phyloP scores from a whole-genome alignment of 1,140 invertebrate species.

The Pemphigus obesinymphae region DNA sequence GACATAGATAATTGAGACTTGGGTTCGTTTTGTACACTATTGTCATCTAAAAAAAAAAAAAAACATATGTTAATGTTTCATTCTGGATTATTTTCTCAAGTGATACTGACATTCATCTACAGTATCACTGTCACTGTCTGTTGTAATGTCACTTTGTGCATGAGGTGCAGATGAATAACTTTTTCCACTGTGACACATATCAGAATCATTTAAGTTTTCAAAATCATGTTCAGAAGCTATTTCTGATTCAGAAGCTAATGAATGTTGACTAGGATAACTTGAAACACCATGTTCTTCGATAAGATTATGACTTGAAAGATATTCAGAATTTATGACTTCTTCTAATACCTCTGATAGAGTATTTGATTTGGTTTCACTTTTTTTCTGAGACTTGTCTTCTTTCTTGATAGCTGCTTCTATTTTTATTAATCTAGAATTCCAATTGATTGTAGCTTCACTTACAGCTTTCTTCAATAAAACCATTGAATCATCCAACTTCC shows the following conservation, averaged over 20 bases:
- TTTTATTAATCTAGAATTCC: slow-evolving; percentile 60
- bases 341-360: slow-evolving; percentile 44
- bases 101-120: slow-evolving; percentile 21
- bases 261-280: slow-evolving; percentile 4
- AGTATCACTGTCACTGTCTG: slow-evolving; percentile 38
- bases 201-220: slow-evolving; percentile 20
- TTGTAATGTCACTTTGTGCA: slow-evolving; percentile 26
- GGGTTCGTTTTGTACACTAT: slow-evolving; percentile 4
- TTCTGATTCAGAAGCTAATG: slow-evolving; percentile 19
- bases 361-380: slow-evolving; percentile 10
- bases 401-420: slow-evolving; percentile 55
- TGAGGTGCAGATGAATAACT: neutral
- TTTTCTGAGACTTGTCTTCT: slow-evolving; percentile 58
- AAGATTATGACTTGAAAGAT: neutral
- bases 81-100: neutral
- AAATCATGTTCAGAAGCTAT: slow-evolving; percentile 31
- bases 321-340: slow-evolving; percentile 42
- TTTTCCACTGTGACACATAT: neutral
- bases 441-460: slow-evolving; percentile 60
- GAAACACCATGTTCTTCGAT: slow-evolving; percentile 7
- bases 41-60: slow-evolving; percentile 5
- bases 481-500: slow-evolving; percentile 61
- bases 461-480: slow-evolving; percentile 61
- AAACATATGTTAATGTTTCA: neutral
- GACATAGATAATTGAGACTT: slow-evolving; percentile 34